Conservation (phyloP, 2,113 vertebrate species). For the Okapia johnstoni region DNA sequence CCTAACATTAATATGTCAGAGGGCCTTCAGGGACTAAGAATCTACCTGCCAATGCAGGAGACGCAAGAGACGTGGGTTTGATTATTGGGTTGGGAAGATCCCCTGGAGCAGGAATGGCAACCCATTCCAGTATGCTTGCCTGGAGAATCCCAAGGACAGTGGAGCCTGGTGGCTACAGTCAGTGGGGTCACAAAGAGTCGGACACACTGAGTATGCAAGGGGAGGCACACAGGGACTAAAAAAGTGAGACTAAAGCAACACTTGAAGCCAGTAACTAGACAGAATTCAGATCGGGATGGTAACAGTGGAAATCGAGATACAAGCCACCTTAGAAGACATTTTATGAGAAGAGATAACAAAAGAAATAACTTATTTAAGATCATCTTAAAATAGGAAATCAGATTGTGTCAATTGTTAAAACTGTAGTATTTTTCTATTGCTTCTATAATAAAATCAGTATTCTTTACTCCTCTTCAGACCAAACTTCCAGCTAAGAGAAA, state of each 20-base stretch:
- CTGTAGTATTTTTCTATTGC: not conserved
- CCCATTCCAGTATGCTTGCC: not conserved
- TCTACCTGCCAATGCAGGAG: not conserved
- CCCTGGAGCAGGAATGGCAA: not conserved
- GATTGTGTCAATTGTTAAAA: not conserved
- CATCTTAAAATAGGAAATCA: not conserved
- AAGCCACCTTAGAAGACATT: not conserved
- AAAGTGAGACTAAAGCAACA: not conserved
- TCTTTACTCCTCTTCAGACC: not conserved
- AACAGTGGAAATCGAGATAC: not conserved
- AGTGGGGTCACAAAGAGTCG: not conserved
- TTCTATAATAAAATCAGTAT: not conserved
- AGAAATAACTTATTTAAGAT: not conserved
- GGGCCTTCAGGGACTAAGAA: not conserved
- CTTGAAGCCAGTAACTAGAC: not conserved
- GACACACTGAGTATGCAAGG: not conserved
- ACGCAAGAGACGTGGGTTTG: not conserved
- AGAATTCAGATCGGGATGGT: not conserved
- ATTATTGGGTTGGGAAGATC: not conserved
- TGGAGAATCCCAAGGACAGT: not conserved
- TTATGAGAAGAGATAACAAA: not conserved
- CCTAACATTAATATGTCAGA: not conserved
- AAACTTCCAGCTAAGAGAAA: constrained; percentile 2
- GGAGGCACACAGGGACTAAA: not conserved
- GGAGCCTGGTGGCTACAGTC: not conserved